Conservation (phyloP, 2,888 invertebrate genomes). For the Aleiodes alternator region DNA sequence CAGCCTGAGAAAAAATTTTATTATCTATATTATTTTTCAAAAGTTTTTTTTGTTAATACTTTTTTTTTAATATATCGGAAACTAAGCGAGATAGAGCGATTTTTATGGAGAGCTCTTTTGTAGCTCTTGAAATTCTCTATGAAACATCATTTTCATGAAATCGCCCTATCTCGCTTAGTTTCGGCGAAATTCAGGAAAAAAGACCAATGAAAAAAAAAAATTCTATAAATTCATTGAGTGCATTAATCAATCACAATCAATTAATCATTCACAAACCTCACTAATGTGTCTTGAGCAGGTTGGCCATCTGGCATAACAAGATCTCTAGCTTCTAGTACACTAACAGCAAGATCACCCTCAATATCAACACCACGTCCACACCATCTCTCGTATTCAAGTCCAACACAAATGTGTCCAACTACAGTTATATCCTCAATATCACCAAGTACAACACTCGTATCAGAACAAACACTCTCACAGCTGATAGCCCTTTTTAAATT, state of each 20-base stretch:
- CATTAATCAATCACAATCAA: background rate
- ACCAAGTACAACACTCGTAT: conserved; percentile 84
- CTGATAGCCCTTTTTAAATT: conserved; percentile 82
- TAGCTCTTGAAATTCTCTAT: too few relatives aligned
- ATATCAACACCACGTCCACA: conserved; percentile 77
- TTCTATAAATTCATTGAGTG: background rate
- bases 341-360: conserved; percentile 80
- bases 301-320: conserved; percentile 80
- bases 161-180: too few relatives aligned
- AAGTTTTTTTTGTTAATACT: too few relatives aligned
- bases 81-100: too few relatives aligned
- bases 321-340: conserved; percentile 86
- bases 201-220: background rate
- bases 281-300: conserved; percentile 83
- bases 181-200: too few relatives aligned
- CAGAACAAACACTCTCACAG: conserved; percentile 88
- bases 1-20: too few relatives aligned
- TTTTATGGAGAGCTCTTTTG: too few relatives aligned
- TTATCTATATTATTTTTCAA: too few relatives aligned
- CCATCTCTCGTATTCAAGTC: conserved; percentile 87
- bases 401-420: conserved; percentile 86
- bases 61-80: too few relatives aligned
- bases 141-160: too few relatives aligned
- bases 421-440: conserved; percentile 84
- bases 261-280: conserved; percentile 71